Base-by-base conservation (phyloP, 2,113 vertebrate genomes). In the Eidolon helvum region DNA sequence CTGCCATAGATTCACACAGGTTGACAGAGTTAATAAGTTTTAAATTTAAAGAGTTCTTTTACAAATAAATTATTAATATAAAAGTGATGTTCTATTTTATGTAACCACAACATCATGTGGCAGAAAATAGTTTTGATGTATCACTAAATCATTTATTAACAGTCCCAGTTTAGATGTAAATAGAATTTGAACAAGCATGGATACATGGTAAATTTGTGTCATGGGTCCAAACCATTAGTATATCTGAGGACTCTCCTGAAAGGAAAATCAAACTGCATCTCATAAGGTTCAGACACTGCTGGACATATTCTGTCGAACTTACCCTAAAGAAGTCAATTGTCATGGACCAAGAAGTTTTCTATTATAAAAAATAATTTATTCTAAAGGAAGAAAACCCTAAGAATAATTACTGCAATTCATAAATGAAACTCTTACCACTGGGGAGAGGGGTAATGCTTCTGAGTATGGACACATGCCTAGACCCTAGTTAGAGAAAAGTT, bases 31-130 rank as follows among this genome's bases (percentile, higher is more conserved):
- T 82, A 97, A 92, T 97, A 63, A 97, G 65, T 84, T 85, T 78
- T 82, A 82, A 95, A 95, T 87, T 0, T 0, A 14, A 80, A 28
- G 15, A 86, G 95, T 7, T 80, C 4, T 2, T 92, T 80, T n/a
- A 75, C 35, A 97, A 98, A 97, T 88, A 74, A 97, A 97, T 97
- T 24, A 63, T 61, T 43, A 68, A n/a, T 57, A 68, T 55, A 10
- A 72, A 48, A 53, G 30, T 28, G 72, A 33, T 65, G 4, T 5
- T 40, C 8, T 57, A 53, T 87, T 90, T 87, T 45, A 75, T 59
- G 5, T 72, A 65, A 72, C 5, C 8, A 30, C 8, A 78, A 22
- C 68, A 59, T 61, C 18, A 61, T 59, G 28, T 83, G 2, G 2
- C 59, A 11, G 16, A 68, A 85, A 77, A 7, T 82, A 2, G 4